Conservation (phyloP, 2,888 invertebrate species). For the Chymomyza caudatula region DNA sequence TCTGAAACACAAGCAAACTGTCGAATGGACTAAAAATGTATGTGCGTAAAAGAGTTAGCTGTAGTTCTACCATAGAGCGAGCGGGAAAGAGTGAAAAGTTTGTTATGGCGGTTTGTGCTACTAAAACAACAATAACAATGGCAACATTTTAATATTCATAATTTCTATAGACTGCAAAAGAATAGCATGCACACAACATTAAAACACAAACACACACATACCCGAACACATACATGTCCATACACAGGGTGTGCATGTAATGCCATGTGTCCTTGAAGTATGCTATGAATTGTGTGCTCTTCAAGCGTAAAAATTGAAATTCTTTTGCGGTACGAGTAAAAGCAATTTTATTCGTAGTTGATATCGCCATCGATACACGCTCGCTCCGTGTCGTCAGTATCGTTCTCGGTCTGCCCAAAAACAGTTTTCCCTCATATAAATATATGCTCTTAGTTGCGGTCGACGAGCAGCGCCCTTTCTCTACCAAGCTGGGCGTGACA, state of each 20-base stretch:
- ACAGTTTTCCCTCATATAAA: constrained; percentile 30
- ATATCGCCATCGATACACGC: constrained; percentile 49
- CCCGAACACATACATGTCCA: neutral
- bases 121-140: neutral
- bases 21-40: neutral
- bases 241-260: neutral
- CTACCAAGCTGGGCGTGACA: neutral
- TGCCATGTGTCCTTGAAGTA: constrained; percentile 4
- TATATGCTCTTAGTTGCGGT: constrained; percentile 39
- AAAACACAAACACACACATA: neutral
- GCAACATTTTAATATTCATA: neutral
- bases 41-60: neutral
- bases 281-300: constrained; percentile 6
- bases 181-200: constrained; percentile 10
- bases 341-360: constrained; percentile 39
- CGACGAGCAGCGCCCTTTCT: constrained; percentile 15
- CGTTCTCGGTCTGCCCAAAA: constrained; percentile 6
- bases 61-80: neutral
- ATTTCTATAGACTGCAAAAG: constrained; percentile 23
- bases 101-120: neutral
- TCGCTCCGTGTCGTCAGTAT: neutral
- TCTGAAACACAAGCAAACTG: neutral
- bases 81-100: neutral
- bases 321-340: constrained; percentile 15
- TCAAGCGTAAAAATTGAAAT: constrained; percentile 34